phyloP scores from a whole-genome alignment of 2,113 vertebrate species.

The Halcyon malimbica region DNA sequence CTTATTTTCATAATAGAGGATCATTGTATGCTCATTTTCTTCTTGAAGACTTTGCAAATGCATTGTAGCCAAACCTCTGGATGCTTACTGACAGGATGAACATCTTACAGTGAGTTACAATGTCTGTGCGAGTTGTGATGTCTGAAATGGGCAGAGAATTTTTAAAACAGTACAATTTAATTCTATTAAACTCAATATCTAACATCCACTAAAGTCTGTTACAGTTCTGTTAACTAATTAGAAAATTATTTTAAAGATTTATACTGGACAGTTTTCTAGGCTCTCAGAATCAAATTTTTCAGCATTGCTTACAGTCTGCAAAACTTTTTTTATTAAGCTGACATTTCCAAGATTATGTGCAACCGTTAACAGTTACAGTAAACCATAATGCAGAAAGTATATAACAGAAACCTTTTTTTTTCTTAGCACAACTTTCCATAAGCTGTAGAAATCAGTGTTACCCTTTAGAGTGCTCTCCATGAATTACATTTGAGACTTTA shows the following conservation, averaged over 20 bases:
- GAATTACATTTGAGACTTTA: background rate
- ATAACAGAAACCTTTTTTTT: background rate
- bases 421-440: background rate
- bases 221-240: slow-evolving; percentile 34
- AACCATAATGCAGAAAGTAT: background rate
- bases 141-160: background rate
- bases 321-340: background rate
- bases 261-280: background rate
- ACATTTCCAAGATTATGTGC: background rate
- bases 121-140: background rate
- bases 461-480: background rate
- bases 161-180: background rate
- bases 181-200: slow-evolving; percentile 38
- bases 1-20: background rate
- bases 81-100: slow-evolving; percentile 5
- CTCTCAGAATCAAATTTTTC: background rate
- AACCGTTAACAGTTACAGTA: background rate
- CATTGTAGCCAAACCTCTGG: background rate
- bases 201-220: slow-evolving; percentile 37
- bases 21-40: background rate
- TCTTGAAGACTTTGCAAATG: background rate
- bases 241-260: slow-evolving; percentile 41
- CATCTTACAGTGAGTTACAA: background rate
- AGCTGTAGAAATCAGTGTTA: background rate
- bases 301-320: background rate